Conservation (phyloP, 2,888 invertebrate species). For the Patella caerulea region DNA sequence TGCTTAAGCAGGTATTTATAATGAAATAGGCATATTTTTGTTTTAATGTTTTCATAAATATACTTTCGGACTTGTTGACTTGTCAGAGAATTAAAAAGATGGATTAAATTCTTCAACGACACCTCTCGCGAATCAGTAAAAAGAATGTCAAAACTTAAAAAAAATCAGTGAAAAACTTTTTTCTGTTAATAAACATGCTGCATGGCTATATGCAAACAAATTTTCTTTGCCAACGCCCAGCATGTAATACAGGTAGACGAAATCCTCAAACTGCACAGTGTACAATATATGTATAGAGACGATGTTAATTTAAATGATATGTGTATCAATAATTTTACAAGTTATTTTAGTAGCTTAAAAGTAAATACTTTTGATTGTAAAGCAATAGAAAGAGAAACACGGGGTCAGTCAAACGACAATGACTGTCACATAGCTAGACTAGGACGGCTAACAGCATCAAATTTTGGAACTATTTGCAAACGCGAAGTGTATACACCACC, state of each 20-base stretch:
- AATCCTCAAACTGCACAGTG: not conserved
- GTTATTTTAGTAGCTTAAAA: not conserved
- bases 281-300: not conserved
- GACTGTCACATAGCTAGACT: not conserved
- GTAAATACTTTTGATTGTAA: not conserved
- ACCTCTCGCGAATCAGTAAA: not conserved
- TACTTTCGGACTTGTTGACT: not conserved
- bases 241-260: not conserved
- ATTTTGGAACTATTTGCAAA: not conserved
- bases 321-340: not conserved
- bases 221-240: too few species aligned
- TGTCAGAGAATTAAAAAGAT: not conserved
- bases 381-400: not conserved
- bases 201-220: not conserved
- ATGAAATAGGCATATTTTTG: too few species aligned
- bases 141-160: not conserved
- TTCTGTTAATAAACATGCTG: slow-evolving; percentile 1
- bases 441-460: not conserved
- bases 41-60: not conserved
- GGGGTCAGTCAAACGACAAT: not conserved
- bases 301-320: not conserved
- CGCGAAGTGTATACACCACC: not conserved
- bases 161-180: not conserved
- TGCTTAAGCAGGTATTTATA: too few species aligned
- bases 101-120: not conserved